These are phyloP conservation scores for Prochilodus magdalenae DNA, from an alignment of 2,113 vertebrate species.

Conservation along the genomic window DNA sequence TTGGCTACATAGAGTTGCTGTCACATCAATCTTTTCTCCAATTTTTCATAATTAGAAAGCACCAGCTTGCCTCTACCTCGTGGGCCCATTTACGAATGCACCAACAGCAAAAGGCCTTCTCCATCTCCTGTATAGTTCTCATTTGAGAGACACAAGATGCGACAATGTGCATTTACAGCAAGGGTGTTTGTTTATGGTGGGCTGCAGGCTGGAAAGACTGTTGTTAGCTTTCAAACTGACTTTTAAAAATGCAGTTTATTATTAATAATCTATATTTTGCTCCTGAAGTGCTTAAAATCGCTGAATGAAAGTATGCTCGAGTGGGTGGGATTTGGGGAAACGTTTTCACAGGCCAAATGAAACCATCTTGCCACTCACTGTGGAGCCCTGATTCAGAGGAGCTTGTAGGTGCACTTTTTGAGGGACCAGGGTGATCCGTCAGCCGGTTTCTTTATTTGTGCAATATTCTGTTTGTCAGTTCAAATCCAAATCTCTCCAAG, in stretches of 20 bases:
- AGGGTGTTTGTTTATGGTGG: no score
- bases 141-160: neutral
- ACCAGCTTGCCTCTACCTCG: neutral
- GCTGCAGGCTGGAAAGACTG: no score
- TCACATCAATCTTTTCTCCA: neutral
- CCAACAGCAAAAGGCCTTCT: neutral
- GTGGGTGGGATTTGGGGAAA: no score
- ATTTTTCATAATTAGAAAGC: neutral
- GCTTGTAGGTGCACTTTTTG: neutral
- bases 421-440: neutral
- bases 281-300: no score
- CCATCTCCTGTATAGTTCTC: neutral
- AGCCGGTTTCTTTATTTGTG: conserved; percentile 40
- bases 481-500: conserved; percentile 9
- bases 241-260: no score
- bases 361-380: no score
- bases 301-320: no score
- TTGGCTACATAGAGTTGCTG: neutral
- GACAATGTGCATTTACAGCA: no score
- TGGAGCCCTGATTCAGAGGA: no score
- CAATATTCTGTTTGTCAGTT: conserved; percentile 45
- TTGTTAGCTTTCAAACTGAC: no score
- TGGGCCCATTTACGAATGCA: neutral
- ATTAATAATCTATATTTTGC: no score
- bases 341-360: no score